Conservation (phyloP, 2,113 vertebrate genomes). For the Riparia riparia region DNA sequence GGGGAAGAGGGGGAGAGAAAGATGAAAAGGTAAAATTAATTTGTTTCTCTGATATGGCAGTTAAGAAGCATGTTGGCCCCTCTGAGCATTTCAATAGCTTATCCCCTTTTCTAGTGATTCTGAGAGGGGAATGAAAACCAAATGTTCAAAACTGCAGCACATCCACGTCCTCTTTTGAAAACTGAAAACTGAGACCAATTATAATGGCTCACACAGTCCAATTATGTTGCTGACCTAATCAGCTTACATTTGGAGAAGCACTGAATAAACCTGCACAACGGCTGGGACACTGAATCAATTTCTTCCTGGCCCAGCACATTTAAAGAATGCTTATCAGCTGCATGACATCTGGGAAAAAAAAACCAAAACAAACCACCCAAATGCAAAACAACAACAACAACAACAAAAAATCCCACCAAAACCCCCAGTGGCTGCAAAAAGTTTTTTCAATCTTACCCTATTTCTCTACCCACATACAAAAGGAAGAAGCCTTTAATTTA, state of each 20-base stretch:
- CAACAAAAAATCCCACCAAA: background rate
- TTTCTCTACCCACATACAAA: background rate
- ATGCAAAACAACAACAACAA: background rate
- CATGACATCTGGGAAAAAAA: background rate
- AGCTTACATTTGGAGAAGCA: constrained; percentile 3
- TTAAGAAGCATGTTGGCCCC: constrained; percentile 18
- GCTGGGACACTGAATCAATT: constrained; percentile 11
- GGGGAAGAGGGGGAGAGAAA: background rate
- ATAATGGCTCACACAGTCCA: constrained; percentile 35
- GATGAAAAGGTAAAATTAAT: constrained; percentile 64
- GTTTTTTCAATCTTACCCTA: background rate
- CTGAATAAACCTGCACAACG: constrained; percentile 53
- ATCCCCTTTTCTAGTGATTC: constrained; percentile 29
- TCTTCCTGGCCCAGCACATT: constrained; percentile 26
- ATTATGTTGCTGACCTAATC: constrained; percentile 60
- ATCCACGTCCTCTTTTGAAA: constrained; percentile 47
- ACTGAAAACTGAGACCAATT: constrained; percentile 51
- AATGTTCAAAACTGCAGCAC: constrained; percentile 34
- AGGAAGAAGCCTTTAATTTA: constrained; percentile 45
- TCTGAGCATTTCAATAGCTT: constrained; percentile 13
- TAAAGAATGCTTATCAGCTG: constrained; percentile 20
- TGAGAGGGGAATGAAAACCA: constrained; percentile 34
- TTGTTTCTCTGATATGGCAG: constrained; percentile 29
- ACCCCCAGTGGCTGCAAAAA: background rate
- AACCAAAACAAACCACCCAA: too few species aligned